phyloP scores from a whole-genome alignment of 2,113 vertebrate species.

The Sinocyclocheilus grahami region DNA sequence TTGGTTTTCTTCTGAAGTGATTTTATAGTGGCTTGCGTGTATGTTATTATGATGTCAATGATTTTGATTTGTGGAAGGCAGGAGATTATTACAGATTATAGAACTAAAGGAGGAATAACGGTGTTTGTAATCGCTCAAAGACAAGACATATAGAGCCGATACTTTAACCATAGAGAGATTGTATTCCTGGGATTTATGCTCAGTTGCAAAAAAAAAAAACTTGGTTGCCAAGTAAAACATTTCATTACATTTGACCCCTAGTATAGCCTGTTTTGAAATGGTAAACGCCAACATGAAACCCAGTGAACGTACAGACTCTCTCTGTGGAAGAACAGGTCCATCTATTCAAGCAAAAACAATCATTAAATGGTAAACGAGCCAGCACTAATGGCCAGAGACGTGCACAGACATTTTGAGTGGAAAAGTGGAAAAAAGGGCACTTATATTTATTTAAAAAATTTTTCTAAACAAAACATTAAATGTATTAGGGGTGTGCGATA shows the following conservation, averaged over 20 bases:
- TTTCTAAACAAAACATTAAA: too few species aligned
- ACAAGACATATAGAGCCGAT: neutral
- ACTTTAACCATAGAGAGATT: neutral
- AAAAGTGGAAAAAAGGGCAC: too few species aligned
- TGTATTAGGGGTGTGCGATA: too few species aligned
- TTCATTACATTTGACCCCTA: neutral
- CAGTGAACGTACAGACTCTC: neutral
- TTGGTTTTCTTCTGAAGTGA: neutral
- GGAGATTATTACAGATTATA: neutral
- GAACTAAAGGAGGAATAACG: neutral
- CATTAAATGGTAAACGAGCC: conserved; percentile 41
- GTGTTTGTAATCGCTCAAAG: neutral
- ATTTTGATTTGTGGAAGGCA: neutral
- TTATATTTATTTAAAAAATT: too few species aligned
- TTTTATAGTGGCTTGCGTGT: neutral
- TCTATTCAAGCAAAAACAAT: conserved; percentile 47
- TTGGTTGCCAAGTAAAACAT: neutral
- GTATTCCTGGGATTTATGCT: neutral
- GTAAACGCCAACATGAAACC: neutral
- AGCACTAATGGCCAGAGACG: too few species aligned
- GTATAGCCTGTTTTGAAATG: neutral
- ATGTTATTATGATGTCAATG: neutral
- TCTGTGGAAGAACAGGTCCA: neutral
- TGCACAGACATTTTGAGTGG: too few species aligned
- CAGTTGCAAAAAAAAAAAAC: neutral